phyloP scores from a whole-genome alignment of 2,888 invertebrate species.

The Leptura quadrifasciata region DNA sequence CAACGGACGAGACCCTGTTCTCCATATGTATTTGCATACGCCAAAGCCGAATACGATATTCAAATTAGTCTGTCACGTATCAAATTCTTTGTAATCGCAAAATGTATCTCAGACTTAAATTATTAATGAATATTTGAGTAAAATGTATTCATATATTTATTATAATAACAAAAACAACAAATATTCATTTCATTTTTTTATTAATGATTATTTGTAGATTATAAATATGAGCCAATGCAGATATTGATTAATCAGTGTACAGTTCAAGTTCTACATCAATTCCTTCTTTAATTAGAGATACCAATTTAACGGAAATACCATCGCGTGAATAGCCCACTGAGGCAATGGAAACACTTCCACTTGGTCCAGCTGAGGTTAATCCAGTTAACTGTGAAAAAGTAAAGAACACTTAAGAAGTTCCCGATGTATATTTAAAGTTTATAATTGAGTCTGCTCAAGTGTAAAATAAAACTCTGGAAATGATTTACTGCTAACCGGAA shows the following conservation, averaged over 20 bases:
- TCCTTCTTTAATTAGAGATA: slow-evolving; percentile 9
- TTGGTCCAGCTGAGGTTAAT: neutral
- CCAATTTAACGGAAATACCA: neutral
- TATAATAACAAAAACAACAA: neutral
- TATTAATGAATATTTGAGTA: too few species aligned
- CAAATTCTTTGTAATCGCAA: too few species aligned
- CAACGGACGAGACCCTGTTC: too few species aligned
- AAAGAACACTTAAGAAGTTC: slow-evolving; percentile 14
- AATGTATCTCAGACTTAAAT: too few species aligned
- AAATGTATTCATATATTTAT: too few species aligned
- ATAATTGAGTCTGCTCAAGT: slow-evolving; percentile 1
- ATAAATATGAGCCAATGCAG: neutral
- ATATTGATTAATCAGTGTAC: slow-evolving; percentile 10
- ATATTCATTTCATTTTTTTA: neutral
- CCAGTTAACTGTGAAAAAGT: slow-evolving; percentile 22
- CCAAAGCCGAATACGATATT: too few species aligned
- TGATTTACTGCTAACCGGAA: neutral
- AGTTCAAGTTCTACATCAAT: neutral
- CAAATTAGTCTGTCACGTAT: too few species aligned
- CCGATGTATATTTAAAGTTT: slow-evolving; percentile 14
- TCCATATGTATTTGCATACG: too few species aligned
- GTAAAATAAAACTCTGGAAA: neutral
- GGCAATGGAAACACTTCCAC: slow-evolving; percentile 15
- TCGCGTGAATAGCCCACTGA: neutral
- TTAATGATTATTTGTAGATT: too few species aligned